Base-by-base conservation (phyloP, 2,888 invertebrate species). In the Agriotes lineatus region DNA sequence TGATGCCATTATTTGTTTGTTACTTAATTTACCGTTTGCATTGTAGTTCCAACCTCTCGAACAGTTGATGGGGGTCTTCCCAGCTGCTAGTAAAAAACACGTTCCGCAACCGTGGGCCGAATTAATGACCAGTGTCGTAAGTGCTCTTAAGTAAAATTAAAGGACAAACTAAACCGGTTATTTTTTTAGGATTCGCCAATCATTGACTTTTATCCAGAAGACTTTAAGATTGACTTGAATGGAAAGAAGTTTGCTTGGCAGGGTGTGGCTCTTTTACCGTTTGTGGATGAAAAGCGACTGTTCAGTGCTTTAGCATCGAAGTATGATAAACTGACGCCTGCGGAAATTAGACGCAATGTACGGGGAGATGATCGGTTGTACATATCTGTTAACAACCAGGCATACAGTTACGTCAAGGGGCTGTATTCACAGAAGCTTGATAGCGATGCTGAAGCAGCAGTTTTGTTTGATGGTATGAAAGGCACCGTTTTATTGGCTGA, bases 181-280 rank as follows among this genome's bases (percentile, higher is more conserved):
- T 71, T 78, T 79, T 80, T 81, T n/a, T 84, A 94, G 90, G 91
- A 92, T 76, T 99, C 99, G 0, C 86, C 94, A 0, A 99, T 99
- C 67, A 97, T 99, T 77, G 99, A 99, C 85, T 99, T 99, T 86
- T 99, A 99, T 86, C 99, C 99, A 0, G 92, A 90, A 81, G 96
- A 99, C 84, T 99, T 99, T 85, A 94, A 94, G 85, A 97, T 99
- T 70, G 98, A 99, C 85, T 86, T 99, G 74, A 99, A 99, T 85
- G 99, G 99, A 30, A 99, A 99, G 86, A 99, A 97, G 85, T 99
- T 95, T 86, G 99, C 99, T 54, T 99, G 99, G 99, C 98, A 99
- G 86, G 99, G 99, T 45, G 99, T 99, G 1, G 99, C 99, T 0
- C 85, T 99, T 39, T 85, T 99, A 71, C 99, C 99, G 4, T 99